A percentile compares a stretch with the other conserved stretches of the same genome.
Conservation (phyloP, 2,888 invertebrate species). For the Ethmia dodecea region DNA sequence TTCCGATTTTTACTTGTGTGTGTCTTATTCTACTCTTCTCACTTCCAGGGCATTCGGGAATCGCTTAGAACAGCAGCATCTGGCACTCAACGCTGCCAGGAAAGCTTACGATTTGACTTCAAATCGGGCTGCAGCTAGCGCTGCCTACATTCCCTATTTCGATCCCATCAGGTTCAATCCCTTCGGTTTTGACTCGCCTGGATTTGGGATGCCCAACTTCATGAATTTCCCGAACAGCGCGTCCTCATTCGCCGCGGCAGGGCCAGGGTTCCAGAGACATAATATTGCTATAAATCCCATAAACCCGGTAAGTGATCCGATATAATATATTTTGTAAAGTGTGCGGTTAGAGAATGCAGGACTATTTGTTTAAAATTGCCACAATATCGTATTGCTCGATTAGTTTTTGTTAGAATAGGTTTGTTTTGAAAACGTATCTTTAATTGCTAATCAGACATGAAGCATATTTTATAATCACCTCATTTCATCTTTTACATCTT, state of each 20-base stretch:
- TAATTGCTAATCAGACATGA: no score
- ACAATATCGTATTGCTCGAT: no score
- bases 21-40: slow-evolving; percentile 25
- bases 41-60: slow-evolving; percentile 56
- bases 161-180: slow-evolving; percentile 45
- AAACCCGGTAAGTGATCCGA: slow-evolving; percentile 78
- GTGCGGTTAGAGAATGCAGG: no score
- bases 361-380: no score
- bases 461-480: no score
- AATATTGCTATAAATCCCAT: slow-evolving; percentile 77
- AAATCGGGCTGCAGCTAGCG: slow-evolving; percentile 29
- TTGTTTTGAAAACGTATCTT: no score
- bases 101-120: slow-evolving; percentile 61
- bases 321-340: no score
- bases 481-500: no score
- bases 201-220: slow-evolving; percentile 10
- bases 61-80: slow-evolving; percentile 46
- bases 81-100: slow-evolving; percentile 54
- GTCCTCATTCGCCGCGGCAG: slow-evolving; percentile 70
- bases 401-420: no score
- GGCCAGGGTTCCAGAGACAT: slow-evolving; percentile 75
- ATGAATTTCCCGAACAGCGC: slow-evolving; percentile 48
- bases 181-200: slow-evolving; percentile 17
- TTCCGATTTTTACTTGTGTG: slow-evolving; percentile 13
- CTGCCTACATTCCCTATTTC: slow-evolving; percentile 38